Percentiles rank a stretch among this genome's conserved stretches.
phyloP scores from a whole-genome alignment of 1,140 invertebrate genomes.

The Panulirus ornatus region DNA sequence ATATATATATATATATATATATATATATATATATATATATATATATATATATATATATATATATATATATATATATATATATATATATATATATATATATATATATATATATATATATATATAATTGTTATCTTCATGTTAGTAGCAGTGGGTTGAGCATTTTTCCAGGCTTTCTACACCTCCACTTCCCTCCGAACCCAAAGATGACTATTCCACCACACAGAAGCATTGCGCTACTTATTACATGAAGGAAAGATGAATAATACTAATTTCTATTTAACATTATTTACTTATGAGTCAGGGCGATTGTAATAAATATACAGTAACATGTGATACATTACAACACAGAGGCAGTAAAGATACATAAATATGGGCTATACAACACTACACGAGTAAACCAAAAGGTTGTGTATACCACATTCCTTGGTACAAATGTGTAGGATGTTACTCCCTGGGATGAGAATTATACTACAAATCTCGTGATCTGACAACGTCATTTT shows the following conservation, averaged over 20 bases:
- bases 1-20: no score
- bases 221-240: no score
- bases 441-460: neutral
- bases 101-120: no score
- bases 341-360: constrained; percentile 56
- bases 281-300: constrained; percentile 57
- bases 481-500: neutral
- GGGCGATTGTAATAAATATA: constrained; percentile 64
- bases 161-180: no score
- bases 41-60: no score
- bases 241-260: neutral
- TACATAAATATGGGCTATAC: constrained; percentile 52
- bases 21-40: no score
- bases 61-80: no score
- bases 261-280: constrained; percentile 33
- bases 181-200: no score
- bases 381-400: constrained; percentile 37
- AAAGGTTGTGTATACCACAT: neutral
- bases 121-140: no score
- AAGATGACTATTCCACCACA: no score
- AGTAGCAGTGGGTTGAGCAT: no score
- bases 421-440: neutral
- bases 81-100: no score
- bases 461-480: neutral
- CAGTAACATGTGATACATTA: constrained; percentile 62